Base-by-base conservation (phyloP, 2,113 vertebrate genomes). In the Rana temporaria region DNA sequence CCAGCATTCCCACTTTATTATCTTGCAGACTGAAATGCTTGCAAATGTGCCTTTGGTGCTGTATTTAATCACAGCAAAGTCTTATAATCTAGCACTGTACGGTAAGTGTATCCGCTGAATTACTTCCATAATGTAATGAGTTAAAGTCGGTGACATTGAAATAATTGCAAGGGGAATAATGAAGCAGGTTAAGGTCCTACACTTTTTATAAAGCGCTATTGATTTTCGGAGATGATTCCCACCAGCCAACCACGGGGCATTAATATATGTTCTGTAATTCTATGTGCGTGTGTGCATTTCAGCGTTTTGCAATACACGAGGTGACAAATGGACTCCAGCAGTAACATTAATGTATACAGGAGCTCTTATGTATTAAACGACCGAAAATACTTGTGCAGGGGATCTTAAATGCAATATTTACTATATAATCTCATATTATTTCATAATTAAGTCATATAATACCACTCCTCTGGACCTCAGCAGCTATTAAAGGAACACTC, bases 101-200 rank as follows among this genome's bases (percentile, higher is more conserved):
- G 20, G 57, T 48, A 52, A 22, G 69, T 71, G 42, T 53, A 81
- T 66, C 55, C 9, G 72, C 72, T 15, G 52, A 76, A 48, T 68
- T 30, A 76, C 71, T 56, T 75, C 24, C 32, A 76, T 76, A 53
- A 82, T 68, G 64, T 66, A 76, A 76, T 83, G 72, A 68, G 71
- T 83, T 83, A 83, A 83, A 75, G 71, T 68, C 71, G n/a, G 52
- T 83, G 81, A 83, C 81, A 83, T 83, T 83, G 81, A 60, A 68
- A 52, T 75, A 83, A 76, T 83, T 83, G 71, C 71, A 83, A 83
- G 81, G 81, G 62, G 71, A 83, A 76, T 83, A 83, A 83, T 67
- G 52, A 68, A 83, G 81, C 56, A 26, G 72, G 72, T 83, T 68
- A 83, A 73, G 81, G 72, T 63, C 42, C 71, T 68, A 20, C 16